Conservation (phyloP, 2,888 invertebrate species). For the Nebria salina region DNA sequence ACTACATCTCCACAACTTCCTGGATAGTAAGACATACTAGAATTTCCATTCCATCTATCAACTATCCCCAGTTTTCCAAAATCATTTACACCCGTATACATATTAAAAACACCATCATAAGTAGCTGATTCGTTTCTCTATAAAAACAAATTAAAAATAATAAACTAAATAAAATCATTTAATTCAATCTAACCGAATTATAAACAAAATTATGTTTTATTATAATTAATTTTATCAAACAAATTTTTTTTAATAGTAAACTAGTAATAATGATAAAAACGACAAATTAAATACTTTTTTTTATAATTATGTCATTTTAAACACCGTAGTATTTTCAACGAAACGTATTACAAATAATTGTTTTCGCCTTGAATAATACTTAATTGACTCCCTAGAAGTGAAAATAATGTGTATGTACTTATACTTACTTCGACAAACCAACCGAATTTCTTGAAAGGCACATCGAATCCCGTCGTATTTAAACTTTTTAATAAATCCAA, state of each 20-base stretch:
- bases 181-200: too few species aligned
- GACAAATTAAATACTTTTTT: neutral
- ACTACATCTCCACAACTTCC: slow-evolving; percentile 73
- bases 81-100: slow-evolving; percentile 76
- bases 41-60: slow-evolving; percentile 74
- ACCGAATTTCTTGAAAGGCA: slow-evolving; percentile 83
- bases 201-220: too few species aligned
- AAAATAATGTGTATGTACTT: neutral
- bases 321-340: neutral
- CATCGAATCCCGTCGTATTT: slow-evolving; percentile 63
- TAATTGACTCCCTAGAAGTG: neutral
- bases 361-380: neutral
- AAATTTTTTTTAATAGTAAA: too few species aligned
- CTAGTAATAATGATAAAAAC: neutral
- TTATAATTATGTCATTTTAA: too few species aligned
- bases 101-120: slow-evolving; percentile 81
- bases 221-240: too few species aligned
- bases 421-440: slow-evolving; percentile 81
- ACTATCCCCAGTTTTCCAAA: slow-evolving; percentile 75
- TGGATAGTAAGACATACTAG: slow-evolving; percentile 66
- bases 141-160: slow-evolving; percentile 51
- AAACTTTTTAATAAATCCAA: slow-evolving; percentile 68
- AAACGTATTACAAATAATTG: neutral
- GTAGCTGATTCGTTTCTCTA: slow-evolving; percentile 78
- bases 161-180: too few species aligned